phyloP scores from a whole-genome alignment of 2,113 vertebrate genomes.

The Ancistrus triradiatus region DNA sequence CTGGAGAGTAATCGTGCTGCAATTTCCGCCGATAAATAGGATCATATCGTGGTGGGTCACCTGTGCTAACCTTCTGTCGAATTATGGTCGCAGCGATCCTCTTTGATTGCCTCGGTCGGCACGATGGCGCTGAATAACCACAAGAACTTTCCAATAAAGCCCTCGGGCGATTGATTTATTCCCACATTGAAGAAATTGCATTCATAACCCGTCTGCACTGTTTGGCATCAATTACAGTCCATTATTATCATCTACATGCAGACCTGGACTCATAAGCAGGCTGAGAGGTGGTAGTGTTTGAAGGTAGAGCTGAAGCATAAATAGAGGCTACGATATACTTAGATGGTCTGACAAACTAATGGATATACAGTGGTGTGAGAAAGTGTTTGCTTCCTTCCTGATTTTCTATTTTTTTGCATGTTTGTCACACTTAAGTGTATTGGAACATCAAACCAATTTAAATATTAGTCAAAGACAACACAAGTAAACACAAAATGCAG shows the following conservation, averaged over 20 bases:
- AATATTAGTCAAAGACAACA: too few relatives aligned
- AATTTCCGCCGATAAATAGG: slow-evolving; percentile 58
- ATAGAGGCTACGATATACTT: too few relatives aligned
- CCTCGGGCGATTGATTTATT: slow-evolving; percentile 66
- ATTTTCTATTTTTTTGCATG: too few relatives aligned
- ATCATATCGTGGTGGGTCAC: slow-evolving; percentile 61
- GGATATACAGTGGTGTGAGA: too few relatives aligned
- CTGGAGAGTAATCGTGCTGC: slow-evolving; percentile 58
- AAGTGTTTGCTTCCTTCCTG: too few relatives aligned
- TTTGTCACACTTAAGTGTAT: too few relatives aligned
- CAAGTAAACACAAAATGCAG: too few relatives aligned
- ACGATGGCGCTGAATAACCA: slow-evolving; percentile 69
- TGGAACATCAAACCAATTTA: too few relatives aligned
- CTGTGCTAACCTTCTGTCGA: slow-evolving; percentile 67
- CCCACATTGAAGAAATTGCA: slow-evolving; percentile 68
- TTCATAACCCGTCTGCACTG: slow-evolving; percentile 57
- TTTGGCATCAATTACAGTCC: slow-evolving; percentile 67
- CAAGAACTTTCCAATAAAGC: slow-evolving; percentile 60
- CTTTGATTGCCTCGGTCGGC: slow-evolving; percentile 72
- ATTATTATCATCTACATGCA: slow-evolving; percentile 55
- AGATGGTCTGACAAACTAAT: too few relatives aligned
- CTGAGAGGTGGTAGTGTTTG: too few relatives aligned
- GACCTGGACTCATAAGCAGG: not conserved
- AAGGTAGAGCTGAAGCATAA: slow-evolving; percentile 47
- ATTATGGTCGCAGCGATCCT: slow-evolving; percentile 60